Conservation (phyloP, 1,140 invertebrate genomes). For the Lineus longissimus region DNA sequence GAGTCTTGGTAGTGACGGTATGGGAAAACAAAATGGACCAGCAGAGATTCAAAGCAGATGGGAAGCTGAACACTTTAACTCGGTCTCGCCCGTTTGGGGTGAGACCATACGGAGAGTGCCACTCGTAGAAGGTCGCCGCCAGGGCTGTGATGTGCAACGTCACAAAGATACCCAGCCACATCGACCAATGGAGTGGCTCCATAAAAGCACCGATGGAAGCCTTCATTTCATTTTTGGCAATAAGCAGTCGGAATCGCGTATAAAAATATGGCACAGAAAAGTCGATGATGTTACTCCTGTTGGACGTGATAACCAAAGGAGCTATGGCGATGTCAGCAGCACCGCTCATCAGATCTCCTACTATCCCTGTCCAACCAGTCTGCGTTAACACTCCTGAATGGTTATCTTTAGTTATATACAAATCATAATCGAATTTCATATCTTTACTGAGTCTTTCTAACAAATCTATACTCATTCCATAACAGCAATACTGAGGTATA, state of each 20-base stretch:
- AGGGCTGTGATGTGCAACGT: conserved; percentile 13
- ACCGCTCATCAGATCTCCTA: background rate
- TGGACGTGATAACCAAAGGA: background rate
- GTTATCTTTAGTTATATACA: conserved; percentile 1
- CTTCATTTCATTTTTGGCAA: background rate
- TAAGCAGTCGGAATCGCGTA: conserved; percentile 1
- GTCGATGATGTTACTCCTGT: background rate
- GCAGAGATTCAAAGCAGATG: conserved; percentile 10
- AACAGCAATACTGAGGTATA: background rate
- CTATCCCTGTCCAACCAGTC: background rate
- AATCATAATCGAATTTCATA: conserved; percentile 2
- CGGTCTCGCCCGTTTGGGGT: conserved; percentile 10
- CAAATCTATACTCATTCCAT: conserved; percentile 1
- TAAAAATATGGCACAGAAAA: conserved; percentile 2
- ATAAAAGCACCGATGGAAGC: conserved; percentile 8
- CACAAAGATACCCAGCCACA: conserved; percentile 12
- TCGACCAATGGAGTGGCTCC: conserved; percentile 10
- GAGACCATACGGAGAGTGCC: conserved; percentile 12
- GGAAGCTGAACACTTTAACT: conserved; percentile 8
- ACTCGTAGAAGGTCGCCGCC: conserved; percentile 11
- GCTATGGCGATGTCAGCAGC: conserved; percentile 1
- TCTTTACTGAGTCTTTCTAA: background rate
- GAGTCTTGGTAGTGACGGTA: conserved; percentile 9
- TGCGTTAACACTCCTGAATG: background rate
- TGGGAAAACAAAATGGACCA: conserved; percentile 15